Evolutionary conservation across 2,797 vertebrate genomes (phyloP).

Genomic region (Natrix natrix): DNA sequence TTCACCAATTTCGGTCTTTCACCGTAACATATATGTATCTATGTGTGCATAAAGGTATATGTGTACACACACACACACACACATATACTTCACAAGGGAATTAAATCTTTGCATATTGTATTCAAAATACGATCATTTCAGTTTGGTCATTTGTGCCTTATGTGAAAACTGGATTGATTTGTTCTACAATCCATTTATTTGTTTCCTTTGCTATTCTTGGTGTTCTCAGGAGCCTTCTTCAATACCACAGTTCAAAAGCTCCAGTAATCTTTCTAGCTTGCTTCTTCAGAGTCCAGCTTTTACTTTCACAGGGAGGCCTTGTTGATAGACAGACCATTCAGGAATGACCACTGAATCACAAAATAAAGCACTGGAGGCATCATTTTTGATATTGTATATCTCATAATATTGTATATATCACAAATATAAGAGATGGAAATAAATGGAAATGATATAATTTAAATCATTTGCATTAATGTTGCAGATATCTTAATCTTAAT

Average conservation of each 20-base stretch:
- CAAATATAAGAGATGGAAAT: neutral
- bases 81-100: neutral
- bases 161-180: neutral
- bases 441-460: neutral
- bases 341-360: neutral
- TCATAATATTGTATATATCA: neutral
- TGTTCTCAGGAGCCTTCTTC: neutral
- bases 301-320: neutral
- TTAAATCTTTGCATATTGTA: neutral
- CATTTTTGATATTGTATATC: neutral
- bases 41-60: neutral
- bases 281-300: neutral
- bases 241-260: neutral
- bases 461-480: neutral
- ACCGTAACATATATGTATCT: too few species aligned
- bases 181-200: neutral
- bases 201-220: neutral
- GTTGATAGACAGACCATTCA: neutral
- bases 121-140: neutral
- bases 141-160: neutral
- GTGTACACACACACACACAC: neutral
- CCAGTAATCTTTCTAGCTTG: neutral
- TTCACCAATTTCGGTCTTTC: too few species aligned
- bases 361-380: neutral
- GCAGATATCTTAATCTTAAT: neutral